Conservation (phyloP, 1,140 invertebrate genomes). For the Rhopalosiphum maidis region DNA sequence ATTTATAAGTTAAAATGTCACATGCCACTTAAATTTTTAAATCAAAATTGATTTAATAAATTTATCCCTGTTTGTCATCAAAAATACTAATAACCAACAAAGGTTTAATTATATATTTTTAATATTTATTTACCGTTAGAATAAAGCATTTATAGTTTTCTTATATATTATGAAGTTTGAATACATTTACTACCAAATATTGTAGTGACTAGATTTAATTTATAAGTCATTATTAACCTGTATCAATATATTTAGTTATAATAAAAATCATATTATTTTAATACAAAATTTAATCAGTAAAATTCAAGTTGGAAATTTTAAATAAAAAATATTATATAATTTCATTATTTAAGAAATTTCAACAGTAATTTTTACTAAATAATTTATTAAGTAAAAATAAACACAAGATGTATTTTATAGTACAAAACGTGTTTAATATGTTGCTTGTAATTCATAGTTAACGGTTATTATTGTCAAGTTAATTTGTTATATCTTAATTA, state of each 20-base stretch:
- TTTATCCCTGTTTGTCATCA: neutral
- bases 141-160: neutral
- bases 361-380: neutral
- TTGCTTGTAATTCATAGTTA: neutral
- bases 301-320: neutral
- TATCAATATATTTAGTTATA: neutral
- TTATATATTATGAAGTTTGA: neutral
- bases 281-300: neutral
- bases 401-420: neutral
- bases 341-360: neutral
- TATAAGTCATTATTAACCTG: neutral
- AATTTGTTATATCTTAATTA: neutral
- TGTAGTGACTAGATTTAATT: neutral
- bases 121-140: neutral
- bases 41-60: neutral
- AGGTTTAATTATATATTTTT: neutral
- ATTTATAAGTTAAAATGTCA: neutral
- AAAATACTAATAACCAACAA: neutral
- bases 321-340: neutral
- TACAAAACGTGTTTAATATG: neutral
- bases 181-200: neutral
- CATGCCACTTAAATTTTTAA: neutral
- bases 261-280: slow-evolving; percentile 6
- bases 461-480: neutral
- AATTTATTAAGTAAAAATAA: neutral